Percentiles rank a stretch among this genome's conserved stretches.
Evolutionary conservation across 1,140 invertebrate genomes (phyloP).

Genomic region (Lepidotrigona ventralis): DNA sequence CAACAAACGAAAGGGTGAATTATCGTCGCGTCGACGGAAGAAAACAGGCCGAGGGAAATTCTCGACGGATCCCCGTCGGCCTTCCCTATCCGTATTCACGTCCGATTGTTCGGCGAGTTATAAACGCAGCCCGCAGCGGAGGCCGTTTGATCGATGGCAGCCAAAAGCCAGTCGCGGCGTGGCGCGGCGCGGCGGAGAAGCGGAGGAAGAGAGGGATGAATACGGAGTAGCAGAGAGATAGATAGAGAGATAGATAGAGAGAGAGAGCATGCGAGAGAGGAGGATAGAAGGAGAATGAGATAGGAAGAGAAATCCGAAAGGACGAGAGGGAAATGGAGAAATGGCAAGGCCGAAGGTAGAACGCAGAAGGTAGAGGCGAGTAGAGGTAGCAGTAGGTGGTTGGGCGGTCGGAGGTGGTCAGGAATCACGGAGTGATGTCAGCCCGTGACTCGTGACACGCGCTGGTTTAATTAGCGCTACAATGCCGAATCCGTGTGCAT

Average conservation of each 20-base stretch:
- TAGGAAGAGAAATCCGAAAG: neutral
- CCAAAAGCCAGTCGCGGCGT: constrained; percentile 42
- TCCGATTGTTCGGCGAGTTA: constrained; percentile 46
- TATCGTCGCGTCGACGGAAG: constrained; percentile 50
- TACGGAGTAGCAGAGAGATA: neutral
- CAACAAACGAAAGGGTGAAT: constrained; percentile 45
- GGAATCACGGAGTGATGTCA: constrained; percentile 74
- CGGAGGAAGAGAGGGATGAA: neutral
- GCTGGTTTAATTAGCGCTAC: constrained; percentile 77
- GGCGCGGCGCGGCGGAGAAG: neutral
- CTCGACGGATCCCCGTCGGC: constrained; percentile 18
- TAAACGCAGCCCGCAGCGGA: constrained; percentile 45
- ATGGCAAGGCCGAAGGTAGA: constrained; percentile 1
- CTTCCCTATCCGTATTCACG: constrained; percentile 24
- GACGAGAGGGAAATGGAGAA: constrained; percentile 14
- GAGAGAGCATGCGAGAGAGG: constrained; percentile 3
- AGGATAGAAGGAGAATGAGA: neutral
- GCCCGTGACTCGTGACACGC: constrained; percentile 73
- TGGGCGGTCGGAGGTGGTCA: constrained; percentile 54
- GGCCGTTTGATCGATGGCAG: constrained; percentile 53
- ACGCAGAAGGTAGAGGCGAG: constrained; percentile 27
- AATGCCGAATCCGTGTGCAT: constrained; percentile 69
- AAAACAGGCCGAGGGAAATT: constrained; percentile 48
- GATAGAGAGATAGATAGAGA: no score
- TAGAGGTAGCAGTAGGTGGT: constrained; percentile 4